Percentiles rank a stretch among this genome's conserved stretches.
These are phyloP conservation scores for Drosophila ohnishii DNA, from an alignment of 1,140 invertebrate genomes.

Conservation along the genomic window DNA sequence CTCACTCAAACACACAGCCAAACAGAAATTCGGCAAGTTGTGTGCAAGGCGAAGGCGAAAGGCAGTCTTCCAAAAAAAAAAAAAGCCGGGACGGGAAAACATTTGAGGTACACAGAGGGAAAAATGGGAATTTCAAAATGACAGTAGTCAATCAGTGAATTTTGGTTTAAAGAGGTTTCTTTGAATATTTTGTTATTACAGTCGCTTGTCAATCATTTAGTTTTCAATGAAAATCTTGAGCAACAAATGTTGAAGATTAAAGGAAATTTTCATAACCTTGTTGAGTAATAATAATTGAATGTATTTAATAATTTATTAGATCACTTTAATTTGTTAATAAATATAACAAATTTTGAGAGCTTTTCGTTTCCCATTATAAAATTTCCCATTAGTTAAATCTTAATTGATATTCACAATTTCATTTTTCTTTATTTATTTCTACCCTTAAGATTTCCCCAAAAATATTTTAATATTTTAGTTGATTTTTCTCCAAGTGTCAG, in stretches of 20 bases:
- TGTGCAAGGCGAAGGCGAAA: slow-evolving; percentile 49
- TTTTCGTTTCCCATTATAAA: too few species aligned
- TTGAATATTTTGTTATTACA: too few species aligned
- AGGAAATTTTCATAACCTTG: not conserved
- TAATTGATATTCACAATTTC: not conserved
- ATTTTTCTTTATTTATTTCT: not conserved
- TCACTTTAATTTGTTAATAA: too few species aligned
- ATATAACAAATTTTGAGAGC: too few species aligned
- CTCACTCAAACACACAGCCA: slow-evolving; percentile 44
- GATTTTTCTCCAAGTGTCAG: slow-evolving; percentile 32
- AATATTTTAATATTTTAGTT: not conserved
- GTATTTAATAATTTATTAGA: too few species aligned
- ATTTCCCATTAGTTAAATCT: too few species aligned
- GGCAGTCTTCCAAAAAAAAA: slow-evolving; percentile 15
- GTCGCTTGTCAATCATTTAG: not conserved
- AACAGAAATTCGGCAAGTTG: slow-evolving; percentile 63
- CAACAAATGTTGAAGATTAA: not conserved
- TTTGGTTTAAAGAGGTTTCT: not conserved
- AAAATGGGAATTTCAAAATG: not conserved
- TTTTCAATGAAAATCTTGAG: too few species aligned
- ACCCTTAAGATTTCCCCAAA: too few species aligned
- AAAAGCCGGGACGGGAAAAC: slow-evolving; percentile 21
- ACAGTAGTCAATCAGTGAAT: not conserved
- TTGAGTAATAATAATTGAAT: too few species aligned
- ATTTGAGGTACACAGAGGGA: slow-evolving; percentile 20